Evolutionary conservation across 2,113 vertebrate species (phyloP).

Genomic region (Clarias gariepinus): DNA sequence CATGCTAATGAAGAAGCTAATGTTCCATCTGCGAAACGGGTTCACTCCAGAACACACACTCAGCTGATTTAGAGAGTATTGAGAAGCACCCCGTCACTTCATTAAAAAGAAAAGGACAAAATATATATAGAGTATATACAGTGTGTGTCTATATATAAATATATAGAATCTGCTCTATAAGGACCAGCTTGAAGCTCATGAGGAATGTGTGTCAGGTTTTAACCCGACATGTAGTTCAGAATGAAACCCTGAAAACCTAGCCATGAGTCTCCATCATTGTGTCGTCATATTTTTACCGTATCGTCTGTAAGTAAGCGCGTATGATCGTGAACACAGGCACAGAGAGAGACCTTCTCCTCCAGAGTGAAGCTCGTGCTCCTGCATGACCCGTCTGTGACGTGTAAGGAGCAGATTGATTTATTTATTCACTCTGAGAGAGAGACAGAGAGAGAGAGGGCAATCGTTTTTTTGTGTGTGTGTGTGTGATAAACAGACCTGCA

Average conservation of each 20-base stretch:
- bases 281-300: background rate
- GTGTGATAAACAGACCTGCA: background rate
- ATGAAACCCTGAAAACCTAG: background rate
- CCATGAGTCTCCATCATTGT: background rate
- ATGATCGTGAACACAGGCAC: background rate
- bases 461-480: slow-evolving; percentile 2
- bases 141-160: no score
- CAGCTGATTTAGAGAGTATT: no score
- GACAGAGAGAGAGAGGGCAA: no score
- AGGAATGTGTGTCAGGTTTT: background rate
- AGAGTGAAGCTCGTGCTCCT: slow-evolving; percentile 44
- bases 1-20: no score
- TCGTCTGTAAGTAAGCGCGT: background rate
- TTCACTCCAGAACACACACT: no score
- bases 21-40: no score
- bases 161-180: no score
- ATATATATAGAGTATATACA: no score
- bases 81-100: no score
- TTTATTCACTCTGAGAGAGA: slow-evolving; percentile 40
- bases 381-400: slow-evolving; percentile 5
- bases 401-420: slow-evolving; percentile 47
- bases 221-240: background rate
- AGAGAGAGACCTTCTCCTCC: slow-evolving; percentile 30
- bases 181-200: background rate
- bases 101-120: no score